Evolutionary conservation across 2,888 invertebrate genomes (phyloP).

Genomic region (Agrochola macilenta): DNA sequence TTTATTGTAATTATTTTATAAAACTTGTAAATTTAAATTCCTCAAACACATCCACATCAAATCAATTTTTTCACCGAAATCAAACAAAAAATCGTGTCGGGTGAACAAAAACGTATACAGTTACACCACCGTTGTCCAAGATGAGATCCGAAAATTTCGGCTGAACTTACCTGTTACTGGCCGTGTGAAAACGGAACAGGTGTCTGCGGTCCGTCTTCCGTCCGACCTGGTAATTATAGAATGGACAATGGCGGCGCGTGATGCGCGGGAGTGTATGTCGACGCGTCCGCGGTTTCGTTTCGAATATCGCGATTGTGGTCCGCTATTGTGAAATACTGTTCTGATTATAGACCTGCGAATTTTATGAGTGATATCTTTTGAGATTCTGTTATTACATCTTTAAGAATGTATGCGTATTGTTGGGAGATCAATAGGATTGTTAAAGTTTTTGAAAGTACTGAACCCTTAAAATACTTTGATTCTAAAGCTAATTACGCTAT

Average conservation of each 20-base stretch:
- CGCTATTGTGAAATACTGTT: slow-evolving; percentile 65
- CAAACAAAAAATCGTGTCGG: slow-evolving; percentile 66
- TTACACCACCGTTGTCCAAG: slow-evolving; percentile 80
- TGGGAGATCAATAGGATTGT: slow-evolving; percentile 27
- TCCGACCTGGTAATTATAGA: slow-evolving; percentile 84
- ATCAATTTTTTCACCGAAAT: slow-evolving; percentile 24
- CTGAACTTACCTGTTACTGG: slow-evolving; percentile 83
- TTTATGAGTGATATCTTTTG: slow-evolving; percentile 52
- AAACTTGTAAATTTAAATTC: too few species aligned
- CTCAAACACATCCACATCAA: slow-evolving; percentile 5
- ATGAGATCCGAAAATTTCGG: slow-evolving; percentile 71
- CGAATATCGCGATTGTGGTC: slow-evolving; percentile 51
- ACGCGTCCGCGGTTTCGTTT: slow-evolving; percentile 65
- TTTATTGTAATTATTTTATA: too few species aligned
- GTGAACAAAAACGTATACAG: slow-evolving; percentile 84
- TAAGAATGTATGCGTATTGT: slow-evolving; percentile 32
- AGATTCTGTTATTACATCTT: slow-evolving; percentile 31
- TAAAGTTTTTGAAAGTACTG: slow-evolving; percentile 1
- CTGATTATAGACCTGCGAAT: slow-evolving; percentile 53
- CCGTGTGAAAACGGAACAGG: slow-evolving; percentile 90
- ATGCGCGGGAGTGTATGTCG: slow-evolving; percentile 80
- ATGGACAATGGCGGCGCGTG: slow-evolving; percentile 83
- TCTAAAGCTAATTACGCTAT: slow-evolving; percentile 9
- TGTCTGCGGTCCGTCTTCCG: slow-evolving; percentile 82
- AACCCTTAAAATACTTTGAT: slow-evolving; percentile 15